Percentiles rank a stretch among this genome's conserved stretches.
phyloP scores from a whole-genome alignment of 2,797 vertebrate genomes.

The Bovichtus diacanthus region DNA sequence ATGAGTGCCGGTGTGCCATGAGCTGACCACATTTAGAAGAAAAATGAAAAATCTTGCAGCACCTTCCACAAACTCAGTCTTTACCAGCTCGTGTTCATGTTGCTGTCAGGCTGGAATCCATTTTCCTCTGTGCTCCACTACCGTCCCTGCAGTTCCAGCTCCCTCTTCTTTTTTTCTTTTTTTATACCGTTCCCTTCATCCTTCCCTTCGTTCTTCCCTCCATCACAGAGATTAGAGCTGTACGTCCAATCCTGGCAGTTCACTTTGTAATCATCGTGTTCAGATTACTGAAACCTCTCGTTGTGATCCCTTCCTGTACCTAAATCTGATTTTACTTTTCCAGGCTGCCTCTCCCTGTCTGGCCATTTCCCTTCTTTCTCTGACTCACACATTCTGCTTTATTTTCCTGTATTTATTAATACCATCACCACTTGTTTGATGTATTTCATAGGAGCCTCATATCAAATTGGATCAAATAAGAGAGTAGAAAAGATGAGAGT shows the following conservation, averaged over 20 bases:
- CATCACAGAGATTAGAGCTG: constrained; percentile 7
- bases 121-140: constrained; percentile 13
- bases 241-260: constrained; percentile 12
- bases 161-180: not conserved
- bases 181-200: not conserved
- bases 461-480: not conserved
- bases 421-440: no score
- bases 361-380: not conserved
- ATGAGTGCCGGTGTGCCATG: constrained; percentile 16
- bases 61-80: constrained; percentile 28
- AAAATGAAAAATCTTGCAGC: constrained; percentile 33
- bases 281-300: constrained; percentile 28
- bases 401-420: not conserved
- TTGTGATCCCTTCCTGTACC: not conserved
- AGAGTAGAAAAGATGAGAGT: not conserved
- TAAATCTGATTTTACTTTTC: constrained; percentile 26
- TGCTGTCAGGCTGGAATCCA: constrained; percentile 33
- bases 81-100: constrained; percentile 9
- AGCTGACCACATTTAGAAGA: constrained; percentile 35
- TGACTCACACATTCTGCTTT: not conserved
- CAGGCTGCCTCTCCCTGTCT: not conserved
- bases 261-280: constrained; percentile 30
- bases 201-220: constrained; percentile 13
- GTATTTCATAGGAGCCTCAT: no score
- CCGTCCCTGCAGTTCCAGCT: not conserved